These are phyloP conservation scores for Orientallactaga sibirica DNA, from an alignment of 2,797 vertebrate species.

Conservation along the genomic window DNA sequence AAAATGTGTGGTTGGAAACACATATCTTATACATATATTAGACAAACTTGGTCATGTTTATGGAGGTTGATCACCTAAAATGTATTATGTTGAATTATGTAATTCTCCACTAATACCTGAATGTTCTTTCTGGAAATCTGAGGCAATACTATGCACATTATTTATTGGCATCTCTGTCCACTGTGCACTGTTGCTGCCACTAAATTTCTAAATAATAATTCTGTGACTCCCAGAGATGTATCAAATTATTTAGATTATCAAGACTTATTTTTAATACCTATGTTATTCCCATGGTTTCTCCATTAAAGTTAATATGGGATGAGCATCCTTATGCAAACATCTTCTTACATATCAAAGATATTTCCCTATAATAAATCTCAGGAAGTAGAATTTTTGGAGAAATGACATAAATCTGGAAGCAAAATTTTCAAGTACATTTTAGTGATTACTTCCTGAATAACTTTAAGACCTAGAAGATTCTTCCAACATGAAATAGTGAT, in stretches of 20 bases:
- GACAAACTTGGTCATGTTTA: background rate
- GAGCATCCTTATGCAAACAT: background rate
- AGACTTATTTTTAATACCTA: background rate
- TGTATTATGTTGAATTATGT: background rate
- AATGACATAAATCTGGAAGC: background rate
- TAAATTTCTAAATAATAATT: conserved; percentile 33
- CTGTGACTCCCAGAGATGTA: background rate
- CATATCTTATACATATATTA: background rate
- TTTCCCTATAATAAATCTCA: background rate
- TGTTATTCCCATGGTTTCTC: background rate
- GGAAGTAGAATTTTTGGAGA: background rate
- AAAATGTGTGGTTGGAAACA: too few relatives aligned
- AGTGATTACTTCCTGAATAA: background rate
- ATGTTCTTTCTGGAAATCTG: background rate
- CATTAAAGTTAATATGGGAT: background rate
- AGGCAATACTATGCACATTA: background rate
- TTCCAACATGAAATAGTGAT: background rate
- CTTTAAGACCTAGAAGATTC: background rate
- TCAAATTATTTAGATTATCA: background rate
- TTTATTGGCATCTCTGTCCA: background rate
- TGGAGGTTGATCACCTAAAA: background rate
- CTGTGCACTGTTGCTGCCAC: background rate
- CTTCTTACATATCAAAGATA: background rate
- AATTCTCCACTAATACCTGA: background rate
- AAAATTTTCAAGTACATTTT: background rate